These are phyloP conservation scores for Centruroides sculpturatus DNA, from an alignment of 1,140 invertebrate genomes.

Conservation along the genomic window DNA sequence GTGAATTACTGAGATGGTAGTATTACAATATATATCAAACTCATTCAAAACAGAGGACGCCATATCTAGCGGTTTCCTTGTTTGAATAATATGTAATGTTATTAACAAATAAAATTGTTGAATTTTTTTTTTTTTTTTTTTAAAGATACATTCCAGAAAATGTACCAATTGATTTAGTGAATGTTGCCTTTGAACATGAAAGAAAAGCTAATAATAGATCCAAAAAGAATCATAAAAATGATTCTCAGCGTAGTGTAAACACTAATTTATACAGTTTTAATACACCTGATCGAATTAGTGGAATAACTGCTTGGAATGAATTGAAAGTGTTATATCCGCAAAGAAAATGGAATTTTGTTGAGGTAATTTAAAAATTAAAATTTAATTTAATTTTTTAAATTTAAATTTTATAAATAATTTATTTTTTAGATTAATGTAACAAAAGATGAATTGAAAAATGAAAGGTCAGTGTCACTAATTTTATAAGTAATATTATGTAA, in stretches of 20 bases:
- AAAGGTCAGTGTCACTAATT: constrained; percentile 22
- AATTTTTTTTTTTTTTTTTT: too few species aligned
- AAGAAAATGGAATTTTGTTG: constrained; percentile 54
- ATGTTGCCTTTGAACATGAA: constrained; percentile 73
- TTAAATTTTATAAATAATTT: neutral
- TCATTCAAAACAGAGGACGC: too few species aligned
- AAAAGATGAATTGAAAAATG: constrained; percentile 43
- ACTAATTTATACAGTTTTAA: constrained; percentile 24
- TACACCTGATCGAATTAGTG: constrained; percentile 69
- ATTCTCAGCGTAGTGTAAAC: neutral
- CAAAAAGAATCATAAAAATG: constrained; percentile 21
- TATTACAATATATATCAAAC: too few species aligned
- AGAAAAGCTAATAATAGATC: constrained; percentile 21
- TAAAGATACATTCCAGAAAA: constrained; percentile 40
- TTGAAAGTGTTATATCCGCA: constrained; percentile 49
- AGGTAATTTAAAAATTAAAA: constrained; percentile 30
- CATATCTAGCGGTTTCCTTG: too few species aligned
- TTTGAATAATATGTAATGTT: too few species aligned
- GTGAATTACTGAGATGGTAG: too few species aligned
- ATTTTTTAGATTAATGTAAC: constrained; percentile 55
- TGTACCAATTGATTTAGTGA: constrained; percentile 81
- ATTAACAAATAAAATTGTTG: too few species aligned
- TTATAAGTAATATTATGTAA: too few species aligned
- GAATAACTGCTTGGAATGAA: constrained; percentile 53
- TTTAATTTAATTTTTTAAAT: neutral